Evolutionary conservation across 2,113 vertebrate species (phyloP), one percentile per base, ranked within the genome.

Genomic region (Peucedramus taeniatus): DNA sequence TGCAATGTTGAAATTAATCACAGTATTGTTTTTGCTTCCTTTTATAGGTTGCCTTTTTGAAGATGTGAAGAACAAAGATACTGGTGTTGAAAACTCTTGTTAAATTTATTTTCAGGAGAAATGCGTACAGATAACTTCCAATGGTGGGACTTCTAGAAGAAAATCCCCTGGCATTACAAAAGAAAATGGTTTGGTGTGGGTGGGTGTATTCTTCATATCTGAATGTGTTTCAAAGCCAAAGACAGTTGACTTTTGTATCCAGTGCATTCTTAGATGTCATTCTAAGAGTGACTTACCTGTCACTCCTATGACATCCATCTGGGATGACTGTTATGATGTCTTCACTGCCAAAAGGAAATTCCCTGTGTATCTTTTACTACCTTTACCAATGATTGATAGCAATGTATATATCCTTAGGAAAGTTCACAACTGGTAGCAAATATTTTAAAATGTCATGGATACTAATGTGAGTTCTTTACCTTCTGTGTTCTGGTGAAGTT

Each of bases 11-110:
- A 76, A 42, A 63, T 78, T 95, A 96, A 93, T 37, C 21, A 56
- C 27, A 11, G 19, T 72, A 21, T 87, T 79, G 30, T 6, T 79
- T 96, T 93, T 95, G 60, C 50, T 92, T 96, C 39, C 30, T 90
- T 89, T 95, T 77, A 19, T 94, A 98, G 98, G 98, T 98, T 92
- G 98, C 98, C 64, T 98, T 98, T 97, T 81, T 98, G 97, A 98
- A 98, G 96, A 97, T 98, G 89, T 98, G 89, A 96, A 83, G 84
- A 93, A 33, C 2, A 0, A 16, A 76, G 65, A 47, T 42, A 31
- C 12, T 35, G 37, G 7, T 42, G 26, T 59, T 37, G 66, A 49
- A 91, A 87, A 66, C 88, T 80, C 10, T 49, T 74, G 23, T 95
- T 35, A 35, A 77, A 37, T 88, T 72, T 37, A 30, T 82, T 83